Evolutionary conservation across 2,888 invertebrate genomes (phyloP).

Genomic region (Mayetiola destructor): DNA sequence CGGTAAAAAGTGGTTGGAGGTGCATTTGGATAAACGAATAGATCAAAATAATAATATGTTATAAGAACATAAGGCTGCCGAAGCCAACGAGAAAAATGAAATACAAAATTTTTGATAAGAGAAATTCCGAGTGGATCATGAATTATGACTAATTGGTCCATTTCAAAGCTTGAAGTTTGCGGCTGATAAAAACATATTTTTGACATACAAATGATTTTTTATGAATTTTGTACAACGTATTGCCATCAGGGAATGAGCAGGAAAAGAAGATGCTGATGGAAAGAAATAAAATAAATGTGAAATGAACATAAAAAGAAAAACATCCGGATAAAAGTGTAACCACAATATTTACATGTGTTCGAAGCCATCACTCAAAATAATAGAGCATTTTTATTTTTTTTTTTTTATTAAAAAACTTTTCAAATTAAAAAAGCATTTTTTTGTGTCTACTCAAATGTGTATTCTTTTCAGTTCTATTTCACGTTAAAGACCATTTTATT

Average conservation of each 20-base stretch:
- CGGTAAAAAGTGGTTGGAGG: not conserved
- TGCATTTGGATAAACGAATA: no score
- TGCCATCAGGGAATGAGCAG: no score
- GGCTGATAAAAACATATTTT: no score
- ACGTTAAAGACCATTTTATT: not conserved
- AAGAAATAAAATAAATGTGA: no score
- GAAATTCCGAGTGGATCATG: no score
- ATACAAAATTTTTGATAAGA: no score
- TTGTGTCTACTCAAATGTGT: not conserved
- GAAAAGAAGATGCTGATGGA: no score
- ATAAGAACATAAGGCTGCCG: no score
- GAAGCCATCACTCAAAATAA: not conserved
- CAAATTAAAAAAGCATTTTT: constrained; percentile 12
- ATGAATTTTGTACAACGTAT: no score
- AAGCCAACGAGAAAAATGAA: not conserved
- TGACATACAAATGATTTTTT: constrained; percentile 7
- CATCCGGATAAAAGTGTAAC: not conserved
- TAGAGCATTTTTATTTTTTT: no score
- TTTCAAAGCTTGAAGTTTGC: no score
- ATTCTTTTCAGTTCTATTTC: not conserved
- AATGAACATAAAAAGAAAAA: not conserved
- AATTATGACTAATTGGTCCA: constrained; percentile 8
- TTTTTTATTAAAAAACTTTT: constrained; percentile 11
- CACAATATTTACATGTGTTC: constrained; percentile 7
- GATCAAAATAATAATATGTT: no score